Evolutionary conservation across 1,140 invertebrate species (phyloP), one percentile per base, ranked within the genome.

Genomic region (Wasmannia auropunctata): DNA sequence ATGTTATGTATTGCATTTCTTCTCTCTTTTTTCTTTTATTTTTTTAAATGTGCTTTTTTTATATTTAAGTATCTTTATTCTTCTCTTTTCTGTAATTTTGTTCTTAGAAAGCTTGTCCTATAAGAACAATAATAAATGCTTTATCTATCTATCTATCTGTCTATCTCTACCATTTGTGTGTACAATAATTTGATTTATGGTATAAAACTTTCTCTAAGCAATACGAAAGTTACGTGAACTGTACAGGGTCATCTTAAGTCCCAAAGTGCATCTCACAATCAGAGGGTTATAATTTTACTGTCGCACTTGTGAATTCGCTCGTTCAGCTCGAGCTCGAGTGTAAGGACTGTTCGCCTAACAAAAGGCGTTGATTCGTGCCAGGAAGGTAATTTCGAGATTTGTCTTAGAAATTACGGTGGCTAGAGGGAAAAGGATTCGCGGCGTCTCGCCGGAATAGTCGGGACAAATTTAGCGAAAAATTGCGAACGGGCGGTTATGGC

Each of bases 381-480:
- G 25, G 51, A 31, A 83, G 25, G 65, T 81, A 81, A 83, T 83
- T 83, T 83, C 28, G 25, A 83, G 67, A 43, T 58, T 74, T 74
- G 67, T 74, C 51, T 74, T 69, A 46, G 79, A 74, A 60, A 74
- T 74, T 74, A 60, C 40, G 22, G n/a, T 31, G n/a, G 37, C 25
- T 11, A 25, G n/a, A 34, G 43, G 37, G 63, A 34, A 31, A 81
- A 58, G 51, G 63, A 80, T 80, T 69, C 16, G n/a, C n/a, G 34
- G 25, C 25, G 77, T 56, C 69, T 72, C 40, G 16, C 28, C 54
- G 54, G 8, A 83, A 83, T 60, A 46, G 51, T 34, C 40, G 79
- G 11, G 67, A 74, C 51, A 83, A 83, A 83, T 83, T 83, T 83
- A 83, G 67, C 79, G 79, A 83, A 83, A 83, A 83, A 83, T 83